phyloP scores from a whole-genome alignment of 2,888 invertebrate species.

The Siphlonurus alternatus region DNA sequence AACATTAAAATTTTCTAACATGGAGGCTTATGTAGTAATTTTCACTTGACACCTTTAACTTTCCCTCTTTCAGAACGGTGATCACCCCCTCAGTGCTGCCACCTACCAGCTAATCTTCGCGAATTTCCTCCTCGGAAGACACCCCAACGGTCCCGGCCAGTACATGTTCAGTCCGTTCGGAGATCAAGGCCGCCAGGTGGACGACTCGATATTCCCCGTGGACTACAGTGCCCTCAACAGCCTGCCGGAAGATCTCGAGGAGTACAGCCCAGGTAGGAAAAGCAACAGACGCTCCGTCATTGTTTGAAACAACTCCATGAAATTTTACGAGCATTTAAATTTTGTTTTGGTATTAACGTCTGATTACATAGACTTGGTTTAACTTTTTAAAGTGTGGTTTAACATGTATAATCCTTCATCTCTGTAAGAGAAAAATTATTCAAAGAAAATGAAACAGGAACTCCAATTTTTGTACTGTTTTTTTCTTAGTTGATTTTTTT shows the following conservation, averaged over 20 bases:
- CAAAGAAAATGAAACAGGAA: no score
- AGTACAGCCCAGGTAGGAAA: slow-evolving; percentile 48
- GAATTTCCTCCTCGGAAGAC: slow-evolving; percentile 55
- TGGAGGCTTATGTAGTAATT: no score
- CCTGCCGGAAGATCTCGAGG: slow-evolving; percentile 49
- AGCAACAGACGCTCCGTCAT: slow-evolving; percentile 52
- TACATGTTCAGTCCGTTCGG: slow-evolving; percentile 42
- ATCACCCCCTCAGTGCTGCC: slow-evolving; percentile 44
- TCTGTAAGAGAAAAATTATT: no score
- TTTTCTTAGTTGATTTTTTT: no score
- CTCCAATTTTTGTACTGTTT: no score
- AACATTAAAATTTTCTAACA: no score
- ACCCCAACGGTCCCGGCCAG: slow-evolving; percentile 59
- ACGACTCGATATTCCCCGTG: slow-evolving; percentile 43
- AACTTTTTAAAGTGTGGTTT: background rate
- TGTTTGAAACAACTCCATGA: slow-evolving; percentile 34
- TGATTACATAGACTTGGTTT: background rate
- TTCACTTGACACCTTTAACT: no score
- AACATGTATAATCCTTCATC: background rate
- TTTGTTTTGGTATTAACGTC: no score
- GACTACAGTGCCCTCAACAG: slow-evolving; percentile 60
- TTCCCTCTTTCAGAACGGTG: slow-evolving; percentile 56
- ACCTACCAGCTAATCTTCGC: slow-evolving; percentile 56
- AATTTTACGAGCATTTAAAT: background rate
- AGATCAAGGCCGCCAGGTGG: slow-evolving; percentile 16